Evolutionary conservation across 2,888 invertebrate species (phyloP).

Genomic region (Hirtodrosophila cameraria): DNA sequence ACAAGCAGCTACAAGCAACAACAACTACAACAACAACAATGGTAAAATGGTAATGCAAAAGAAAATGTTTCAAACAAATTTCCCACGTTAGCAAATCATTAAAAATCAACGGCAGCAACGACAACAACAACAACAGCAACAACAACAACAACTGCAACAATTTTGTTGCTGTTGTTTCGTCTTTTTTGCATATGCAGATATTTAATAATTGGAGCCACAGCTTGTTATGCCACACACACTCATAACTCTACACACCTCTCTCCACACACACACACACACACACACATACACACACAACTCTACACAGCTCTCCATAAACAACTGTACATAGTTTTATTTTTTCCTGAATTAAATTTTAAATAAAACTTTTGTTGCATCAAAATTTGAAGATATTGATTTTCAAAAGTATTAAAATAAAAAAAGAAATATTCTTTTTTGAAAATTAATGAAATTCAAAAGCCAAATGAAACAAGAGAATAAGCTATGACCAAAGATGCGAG

Average conservation of each 20-base stretch:
- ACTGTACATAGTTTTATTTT: not conserved
- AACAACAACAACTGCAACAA: constrained; percentile 30
- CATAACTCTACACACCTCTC: constrained; percentile 14
- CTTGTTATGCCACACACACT: constrained; percentile 46
- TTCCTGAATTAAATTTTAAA: too few species aligned
- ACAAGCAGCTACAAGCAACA: constrained; percentile 62
- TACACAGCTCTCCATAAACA: not conserved
- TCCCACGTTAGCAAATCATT: constrained; percentile 76
- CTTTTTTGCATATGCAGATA: constrained; percentile 49
- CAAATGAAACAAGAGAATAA: too few species aligned
- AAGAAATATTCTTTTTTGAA: too few species aligned
- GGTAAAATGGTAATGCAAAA: constrained; percentile 61
- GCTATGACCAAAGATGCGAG: too few species aligned
- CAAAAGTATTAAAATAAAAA: too few species aligned
- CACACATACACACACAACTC: not conserved
- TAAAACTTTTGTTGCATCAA: too few species aligned
- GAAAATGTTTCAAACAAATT: constrained; percentile 56
- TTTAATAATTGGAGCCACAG: constrained; percentile 43
- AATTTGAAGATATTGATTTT: too few species aligned
- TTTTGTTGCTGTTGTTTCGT: constrained; percentile 11
- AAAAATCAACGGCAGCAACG: constrained; percentile 59
- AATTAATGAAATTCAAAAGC: too few species aligned
- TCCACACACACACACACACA: not conserved
- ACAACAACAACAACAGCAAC: constrained; percentile 22
- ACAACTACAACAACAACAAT: constrained; percentile 36